A percentile compares a stretch with the other conserved stretches of the same genome.
These are phyloP conservation scores for Lampris incognitus DNA, from an alignment of 2,113 vertebrate genomes.

Conservation along the genomic window DNA sequence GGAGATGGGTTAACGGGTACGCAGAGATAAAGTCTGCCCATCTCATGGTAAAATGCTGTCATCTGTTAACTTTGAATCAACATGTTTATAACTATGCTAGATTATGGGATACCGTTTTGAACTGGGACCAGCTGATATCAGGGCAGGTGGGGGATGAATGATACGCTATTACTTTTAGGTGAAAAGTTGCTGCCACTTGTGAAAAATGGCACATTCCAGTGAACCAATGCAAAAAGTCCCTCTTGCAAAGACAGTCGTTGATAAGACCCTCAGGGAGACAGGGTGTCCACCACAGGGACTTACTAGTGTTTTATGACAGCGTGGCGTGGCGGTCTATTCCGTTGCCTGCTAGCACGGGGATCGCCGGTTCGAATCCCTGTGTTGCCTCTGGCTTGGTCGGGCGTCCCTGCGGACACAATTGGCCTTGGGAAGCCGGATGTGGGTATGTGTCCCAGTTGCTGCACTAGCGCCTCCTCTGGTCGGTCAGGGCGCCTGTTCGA, in stretches of 20 bases:
- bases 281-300: conserved; percentile 62
- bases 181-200: conserved; percentile 17
- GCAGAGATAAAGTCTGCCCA: not conserved
- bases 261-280: conserved; percentile 49
- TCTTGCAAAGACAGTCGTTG: conserved; percentile 44
- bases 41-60: not conserved
- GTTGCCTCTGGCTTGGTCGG: too few species aligned
- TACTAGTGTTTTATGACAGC: conserved; percentile 64
- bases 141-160: not conserved
- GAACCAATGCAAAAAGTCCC: conserved; percentile 22
- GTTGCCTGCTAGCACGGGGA: too few species aligned
- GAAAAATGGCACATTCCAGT: conserved; percentile 18
- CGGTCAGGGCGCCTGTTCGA: too few species aligned
- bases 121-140: not conserved
- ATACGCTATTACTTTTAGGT: conserved; percentile 15
- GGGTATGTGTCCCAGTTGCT: too few species aligned
- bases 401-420: too few species aligned
- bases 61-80: not conserved
- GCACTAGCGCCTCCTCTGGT: too few species aligned
- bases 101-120: not conserved
- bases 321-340: too few species aligned
- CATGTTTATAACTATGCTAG: not conserved
- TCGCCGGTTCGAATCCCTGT: too few species aligned
- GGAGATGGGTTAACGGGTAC: not conserved
- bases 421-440: too few species aligned